Evolutionary conservation across 1,140 invertebrate genomes (phyloP), one percentile per base, ranked within the genome.

Genomic region (Capitella teleta): DNA sequence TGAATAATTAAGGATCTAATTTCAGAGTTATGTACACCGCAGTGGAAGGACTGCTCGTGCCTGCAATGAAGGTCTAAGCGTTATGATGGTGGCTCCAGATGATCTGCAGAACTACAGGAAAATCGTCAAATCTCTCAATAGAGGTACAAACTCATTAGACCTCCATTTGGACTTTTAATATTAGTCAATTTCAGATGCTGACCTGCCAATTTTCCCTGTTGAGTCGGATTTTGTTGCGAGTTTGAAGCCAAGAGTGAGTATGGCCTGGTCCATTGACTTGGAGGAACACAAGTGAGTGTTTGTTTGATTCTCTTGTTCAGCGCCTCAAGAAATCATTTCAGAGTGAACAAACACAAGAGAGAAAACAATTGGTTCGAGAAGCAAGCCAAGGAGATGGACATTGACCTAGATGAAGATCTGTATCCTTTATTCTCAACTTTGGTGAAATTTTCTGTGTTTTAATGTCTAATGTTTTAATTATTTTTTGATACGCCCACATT

Each of bases 31-130:
- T 68, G 82, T 98, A 1, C 95, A 99, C 72, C 77, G 95, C 46
- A 95, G 90, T 74, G 95, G 95, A 0, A 77, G 95, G 51, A 98
- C 95, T 6, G 95, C 94, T 0, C 75, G 95, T 51, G 90, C 88
- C 8, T 79, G 78, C 46, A 83, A 84, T 53, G 81, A 87, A 68
- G 95, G 95, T 8, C 78, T 97, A 8, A 90, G 91, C 24, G 79
- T 98, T 6, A 76, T 98, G 53, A 78, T 98, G 44, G 84, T 97
- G 70, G 89, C 93, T 58, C 86, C 90, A 0, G 76, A 79, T 3
- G 94, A 98, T 67, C 77, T 84, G 2, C 78, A 78, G 34, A 77
- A 78, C 43, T 98, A 95, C 61, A 73, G 79, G 0, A 87, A 84
- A 63, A 74, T 97, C 2, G 86, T 87, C 54, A 78, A 79, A 53